Conservation (phyloP, 2,113 vertebrate species). For the Atherinomorus stipes region DNA sequence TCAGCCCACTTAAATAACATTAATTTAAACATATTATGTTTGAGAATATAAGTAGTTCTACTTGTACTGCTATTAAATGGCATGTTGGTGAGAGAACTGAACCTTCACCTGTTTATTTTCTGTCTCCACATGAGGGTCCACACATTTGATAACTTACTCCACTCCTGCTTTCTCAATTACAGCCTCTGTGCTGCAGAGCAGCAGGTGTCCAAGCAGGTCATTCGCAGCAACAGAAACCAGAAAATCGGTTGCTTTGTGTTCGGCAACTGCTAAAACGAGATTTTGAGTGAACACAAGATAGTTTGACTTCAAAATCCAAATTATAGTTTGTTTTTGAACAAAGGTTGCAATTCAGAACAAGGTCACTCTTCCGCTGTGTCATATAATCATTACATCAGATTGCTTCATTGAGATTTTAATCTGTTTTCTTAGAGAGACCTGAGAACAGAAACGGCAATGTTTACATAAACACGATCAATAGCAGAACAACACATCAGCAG, state of each 20-base stretch:
- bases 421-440: neutral
- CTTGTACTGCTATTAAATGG: neutral
- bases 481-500: neutral
- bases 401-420: neutral
- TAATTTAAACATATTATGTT: conserved; percentile 2
- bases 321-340: conserved; percentile 2
- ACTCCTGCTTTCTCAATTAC: conserved; percentile 41
- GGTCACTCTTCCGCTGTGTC: neutral
- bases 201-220: conserved; percentile 47
- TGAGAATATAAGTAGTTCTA: neutral
- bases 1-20: neutral
- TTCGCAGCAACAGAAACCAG: conserved; percentile 26
- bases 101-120: conserved; percentile 9
- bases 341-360: neutral
- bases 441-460: neutral
- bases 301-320: conserved; percentile 40
- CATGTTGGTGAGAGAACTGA: neutral
- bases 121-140: neutral
- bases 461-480: neutral
- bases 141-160: conserved; percentile 27
- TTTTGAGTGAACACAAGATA: neutral
- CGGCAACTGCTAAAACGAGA: conserved; percentile 17
- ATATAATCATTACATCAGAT: conserved; percentile 1
- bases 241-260: conserved; percentile 22
- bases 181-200: conserved; percentile 19